Conservation (phyloP, 2,888 invertebrate species). For the Corbicula japonica region DNA sequence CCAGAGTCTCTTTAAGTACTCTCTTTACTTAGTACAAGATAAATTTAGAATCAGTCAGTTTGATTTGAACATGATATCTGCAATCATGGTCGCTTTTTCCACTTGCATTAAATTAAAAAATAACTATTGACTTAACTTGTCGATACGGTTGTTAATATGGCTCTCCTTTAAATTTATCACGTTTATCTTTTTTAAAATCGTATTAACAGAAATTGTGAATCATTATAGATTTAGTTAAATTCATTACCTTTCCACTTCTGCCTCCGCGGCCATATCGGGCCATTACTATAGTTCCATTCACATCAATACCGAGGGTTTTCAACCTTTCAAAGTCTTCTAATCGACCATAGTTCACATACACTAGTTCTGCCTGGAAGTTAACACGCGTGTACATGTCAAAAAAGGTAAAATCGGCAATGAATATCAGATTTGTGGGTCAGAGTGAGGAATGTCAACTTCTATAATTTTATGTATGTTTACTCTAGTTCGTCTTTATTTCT, state of each 20-base stretch:
- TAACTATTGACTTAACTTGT: not conserved
- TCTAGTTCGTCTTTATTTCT: too few relatives aligned
- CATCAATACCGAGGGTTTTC: slow-evolving; percentile 70
- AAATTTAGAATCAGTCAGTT: too few relatives aligned
- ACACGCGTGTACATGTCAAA: too few relatives aligned
- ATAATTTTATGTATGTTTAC: not conserved
- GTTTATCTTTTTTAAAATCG: too few relatives aligned
- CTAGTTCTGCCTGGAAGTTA: slow-evolving; percentile 79
- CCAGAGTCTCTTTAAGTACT: too few relatives aligned
- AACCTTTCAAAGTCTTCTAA: slow-evolving; percentile 84
- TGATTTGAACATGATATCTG: too few relatives aligned
- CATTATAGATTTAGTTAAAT: not conserved
- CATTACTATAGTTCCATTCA: slow-evolving; percentile 86
- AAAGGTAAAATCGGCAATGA: too few relatives aligned
- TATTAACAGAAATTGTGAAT: not conserved
- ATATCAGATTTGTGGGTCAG: too few relatives aligned
- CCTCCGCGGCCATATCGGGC: slow-evolving; percentile 87
- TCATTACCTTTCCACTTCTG: slow-evolving; percentile 84
- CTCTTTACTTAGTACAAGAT: too few relatives aligned
- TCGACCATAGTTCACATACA: slow-evolving; percentile 86
- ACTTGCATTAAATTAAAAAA: too few relatives aligned
- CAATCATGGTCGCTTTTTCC: too few relatives aligned
- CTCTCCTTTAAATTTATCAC: not conserved
- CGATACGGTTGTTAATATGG: not conserved
- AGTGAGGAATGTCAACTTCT: not conserved